Evolutionary conservation across 2,888 invertebrate genomes (phyloP).

Genomic region (Drosophila merina): DNA sequence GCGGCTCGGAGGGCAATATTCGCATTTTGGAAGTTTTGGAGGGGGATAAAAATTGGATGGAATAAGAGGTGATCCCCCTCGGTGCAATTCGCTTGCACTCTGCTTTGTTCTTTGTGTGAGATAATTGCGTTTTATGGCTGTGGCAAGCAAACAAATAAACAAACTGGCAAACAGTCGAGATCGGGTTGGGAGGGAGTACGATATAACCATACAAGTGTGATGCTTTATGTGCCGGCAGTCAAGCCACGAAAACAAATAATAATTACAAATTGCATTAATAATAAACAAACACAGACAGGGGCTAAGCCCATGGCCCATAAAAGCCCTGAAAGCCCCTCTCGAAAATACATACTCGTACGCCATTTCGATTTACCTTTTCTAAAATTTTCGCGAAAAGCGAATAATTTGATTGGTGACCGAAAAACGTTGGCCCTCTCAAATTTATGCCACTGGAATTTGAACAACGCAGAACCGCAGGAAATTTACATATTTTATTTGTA

Average conservation of each 20-base stretch:
- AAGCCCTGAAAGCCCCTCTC: background rate
- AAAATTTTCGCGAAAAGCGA: slow-evolving; percentile 16
- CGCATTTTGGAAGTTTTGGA: background rate
- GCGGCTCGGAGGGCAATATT: background rate
- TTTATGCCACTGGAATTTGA: slow-evolving; percentile 18
- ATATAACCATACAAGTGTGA: background rate
- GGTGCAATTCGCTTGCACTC: slow-evolving; percentile 33
- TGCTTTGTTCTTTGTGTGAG: slow-evolving; percentile 49
- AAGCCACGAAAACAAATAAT: slow-evolving; percentile 34
- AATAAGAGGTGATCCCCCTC: slow-evolving; percentile 10
- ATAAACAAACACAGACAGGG: slow-evolving; percentile 50
- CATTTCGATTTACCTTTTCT: slow-evolving; percentile 33
- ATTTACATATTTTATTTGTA: slow-evolving; percentile 65
- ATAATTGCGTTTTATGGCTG: slow-evolving; percentile 65
- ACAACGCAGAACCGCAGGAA: slow-evolving; percentile 24
- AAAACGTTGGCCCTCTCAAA: slow-evolving; percentile 6
- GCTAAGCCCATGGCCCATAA: slow-evolving; percentile 9
- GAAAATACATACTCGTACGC: background rate
- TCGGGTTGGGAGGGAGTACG: background rate
- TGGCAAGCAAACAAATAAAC: slow-evolving; percentile 45
- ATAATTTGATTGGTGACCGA: slow-evolving; percentile 21
- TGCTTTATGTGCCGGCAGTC: slow-evolving; percentile 4
- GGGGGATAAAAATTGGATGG: background rate
- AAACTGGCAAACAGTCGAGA: slow-evolving; percentile 12
- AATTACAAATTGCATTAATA: slow-evolving; percentile 66